Conservation (phyloP, 2,888 invertebrate species). For the Drosophila tanythrix region DNA sequence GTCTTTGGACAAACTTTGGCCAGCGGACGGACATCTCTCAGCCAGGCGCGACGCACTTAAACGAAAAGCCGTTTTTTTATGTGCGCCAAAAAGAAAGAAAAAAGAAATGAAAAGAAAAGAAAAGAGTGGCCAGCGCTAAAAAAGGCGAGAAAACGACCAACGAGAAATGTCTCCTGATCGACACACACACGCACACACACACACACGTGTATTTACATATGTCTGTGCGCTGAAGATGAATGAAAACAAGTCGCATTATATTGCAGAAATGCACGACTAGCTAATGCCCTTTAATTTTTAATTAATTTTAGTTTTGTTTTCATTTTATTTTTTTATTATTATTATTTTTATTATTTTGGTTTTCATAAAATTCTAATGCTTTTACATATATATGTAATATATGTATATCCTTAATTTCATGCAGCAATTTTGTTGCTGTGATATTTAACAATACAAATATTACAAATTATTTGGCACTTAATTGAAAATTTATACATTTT, state of each 20-base stretch:
- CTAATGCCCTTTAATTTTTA: background rate
- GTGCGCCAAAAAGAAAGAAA: slow-evolving; percentile 56
- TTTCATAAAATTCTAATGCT: background rate
- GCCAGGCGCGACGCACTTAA: slow-evolving; percentile 67
- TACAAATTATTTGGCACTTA: too few species aligned
- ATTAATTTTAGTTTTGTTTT: background rate
- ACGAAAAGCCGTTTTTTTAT: slow-evolving; percentile 72
- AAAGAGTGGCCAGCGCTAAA: slow-evolving; percentile 55
- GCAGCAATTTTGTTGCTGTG: background rate
- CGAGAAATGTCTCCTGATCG: slow-evolving; percentile 63
- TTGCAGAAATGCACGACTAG: background rate
- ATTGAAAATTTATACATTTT: too few species aligned
- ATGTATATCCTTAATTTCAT: background rate
- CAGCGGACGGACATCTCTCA: slow-evolving; percentile 26
- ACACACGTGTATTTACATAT: slow-evolving; percentile 6
- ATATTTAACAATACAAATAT: too few species aligned
- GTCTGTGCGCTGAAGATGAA: slow-evolving; percentile 47
- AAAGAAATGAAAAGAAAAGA: slow-evolving; percentile 47
- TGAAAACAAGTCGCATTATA: slow-evolving; percentile 35
- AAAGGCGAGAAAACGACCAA: slow-evolving; percentile 64
- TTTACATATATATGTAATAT: background rate
- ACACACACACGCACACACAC: slow-evolving; percentile 3
- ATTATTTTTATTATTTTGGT: background rate
- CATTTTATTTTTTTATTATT: background rate
- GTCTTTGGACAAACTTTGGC: background rate